Evolutionary conservation across 1,140 invertebrate genomes (phyloP).

Genomic region (Nasonia vitripennis): DNA sequence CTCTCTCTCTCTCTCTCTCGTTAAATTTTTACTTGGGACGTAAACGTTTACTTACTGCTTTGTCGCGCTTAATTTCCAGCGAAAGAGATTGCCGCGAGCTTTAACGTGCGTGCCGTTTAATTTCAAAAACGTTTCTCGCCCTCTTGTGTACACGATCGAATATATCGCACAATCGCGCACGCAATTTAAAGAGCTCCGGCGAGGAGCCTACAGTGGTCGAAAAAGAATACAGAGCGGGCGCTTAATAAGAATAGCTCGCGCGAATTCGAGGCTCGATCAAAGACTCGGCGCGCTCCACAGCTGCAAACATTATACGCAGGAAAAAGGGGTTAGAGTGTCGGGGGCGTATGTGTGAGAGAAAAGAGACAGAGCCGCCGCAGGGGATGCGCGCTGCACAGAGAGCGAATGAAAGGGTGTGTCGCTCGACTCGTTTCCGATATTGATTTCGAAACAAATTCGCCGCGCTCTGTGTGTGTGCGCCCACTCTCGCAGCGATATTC

Average conservation of each 20-base stretch:
- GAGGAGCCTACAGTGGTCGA: too few species aligned
- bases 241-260: background rate
- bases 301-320: background rate
- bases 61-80: background rate
- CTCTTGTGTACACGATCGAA: background rate
- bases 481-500: background rate
- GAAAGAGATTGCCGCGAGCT: background rate
- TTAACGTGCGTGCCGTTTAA: background rate
- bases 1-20: background rate
- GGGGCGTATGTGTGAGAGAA: background rate
- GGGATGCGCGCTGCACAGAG: background rate
- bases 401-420: constrained; percentile 40
- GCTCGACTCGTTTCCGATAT: constrained; percentile 42
- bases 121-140: background rate
- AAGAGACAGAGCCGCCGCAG: constrained; percentile 1
- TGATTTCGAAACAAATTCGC: constrained; percentile 49
- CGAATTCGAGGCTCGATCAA: background rate
- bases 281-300: background rate
- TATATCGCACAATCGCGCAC: background rate
- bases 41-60: constrained; percentile 4
- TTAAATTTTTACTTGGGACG: background rate
- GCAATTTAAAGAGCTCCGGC: too few species aligned
- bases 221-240: too few species aligned
- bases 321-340: background rate
- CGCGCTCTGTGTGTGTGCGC: background rate